These are phyloP conservation scores for Mesitornis unicolor DNA, from an alignment of 2,113 vertebrate genomes.

Conservation along the genomic window DNA sequence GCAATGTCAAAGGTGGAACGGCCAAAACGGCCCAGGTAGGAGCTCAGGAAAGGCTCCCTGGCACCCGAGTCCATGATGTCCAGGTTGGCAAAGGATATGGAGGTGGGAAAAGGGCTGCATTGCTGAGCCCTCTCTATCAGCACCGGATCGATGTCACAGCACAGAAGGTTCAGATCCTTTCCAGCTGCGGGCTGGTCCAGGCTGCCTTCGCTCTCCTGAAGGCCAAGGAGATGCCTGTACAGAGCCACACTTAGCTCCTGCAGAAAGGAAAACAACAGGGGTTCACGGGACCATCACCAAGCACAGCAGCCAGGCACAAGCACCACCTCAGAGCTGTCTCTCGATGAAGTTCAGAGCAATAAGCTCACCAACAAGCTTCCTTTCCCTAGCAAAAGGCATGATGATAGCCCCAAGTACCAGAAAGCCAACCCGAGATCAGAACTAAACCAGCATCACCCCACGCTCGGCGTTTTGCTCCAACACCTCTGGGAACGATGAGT, in stretches of 20 bases:
- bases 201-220: neutral
- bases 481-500: neutral
- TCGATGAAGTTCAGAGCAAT: neutral
- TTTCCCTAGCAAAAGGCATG: neutral
- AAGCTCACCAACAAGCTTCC: neutral
- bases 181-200: neutral
- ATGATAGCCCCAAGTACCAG: neutral
- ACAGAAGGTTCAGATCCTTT: conserved; percentile 78
- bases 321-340: neutral
- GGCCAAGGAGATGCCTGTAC: conserved; percentile 80
- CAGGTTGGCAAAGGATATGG: conserved; percentile 80
- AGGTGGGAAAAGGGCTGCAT: conserved; percentile 79
- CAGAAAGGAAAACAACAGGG: neutral
- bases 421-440: neutral
- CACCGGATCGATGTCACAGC: conserved; percentile 86
- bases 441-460: neutral
- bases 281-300: neutral
- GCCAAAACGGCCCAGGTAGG: conserved; percentile 75
- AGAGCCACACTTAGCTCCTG: conserved; percentile 90
- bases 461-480: neutral
- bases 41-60: conserved; percentile 61
- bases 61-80: conserved; percentile 79
- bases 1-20: conserved; percentile 81
- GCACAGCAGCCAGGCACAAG: too few species aligned
- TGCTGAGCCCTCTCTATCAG: conserved; percentile 81